Conservation (phyloP, 2,888 invertebrate species). For the Rotaria sp. region DNA sequence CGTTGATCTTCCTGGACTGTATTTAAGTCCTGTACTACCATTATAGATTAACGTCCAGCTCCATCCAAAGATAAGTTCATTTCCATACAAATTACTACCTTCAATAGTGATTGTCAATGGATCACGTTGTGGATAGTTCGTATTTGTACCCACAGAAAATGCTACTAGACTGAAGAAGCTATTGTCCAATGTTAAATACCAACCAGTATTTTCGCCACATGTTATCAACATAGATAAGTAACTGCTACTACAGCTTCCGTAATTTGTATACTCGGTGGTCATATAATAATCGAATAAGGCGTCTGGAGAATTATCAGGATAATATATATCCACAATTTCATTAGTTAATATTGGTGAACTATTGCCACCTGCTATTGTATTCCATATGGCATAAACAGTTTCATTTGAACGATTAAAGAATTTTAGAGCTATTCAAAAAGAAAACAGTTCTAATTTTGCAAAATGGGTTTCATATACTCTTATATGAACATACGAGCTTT, state of each 20-base stretch:
- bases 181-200: background rate
- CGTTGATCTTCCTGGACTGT: background rate
- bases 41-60: background rate
- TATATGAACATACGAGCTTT: too few relatives aligned
- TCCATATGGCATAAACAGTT: background rate
- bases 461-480: too few relatives aligned
- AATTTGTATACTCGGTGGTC: background rate
- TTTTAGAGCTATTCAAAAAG: too few relatives aligned
- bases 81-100: background rate
- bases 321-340: background rate
- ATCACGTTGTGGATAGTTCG: background rate
- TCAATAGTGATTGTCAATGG: background rate
- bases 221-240: rapidly evolving
- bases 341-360: background rate
- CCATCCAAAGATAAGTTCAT: background rate
- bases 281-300: background rate
- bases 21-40: background rate
- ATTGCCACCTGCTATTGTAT: background rate
- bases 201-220: background rate
- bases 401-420: too few relatives aligned
- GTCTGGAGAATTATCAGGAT: background rate
- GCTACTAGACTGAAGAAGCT: background rate
- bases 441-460: too few relatives aligned
- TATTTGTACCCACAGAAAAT: background rate
- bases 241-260: background rate